Conservation (phyloP, 2,113 vertebrate genomes). For the Rutilus rutilus region DNA sequence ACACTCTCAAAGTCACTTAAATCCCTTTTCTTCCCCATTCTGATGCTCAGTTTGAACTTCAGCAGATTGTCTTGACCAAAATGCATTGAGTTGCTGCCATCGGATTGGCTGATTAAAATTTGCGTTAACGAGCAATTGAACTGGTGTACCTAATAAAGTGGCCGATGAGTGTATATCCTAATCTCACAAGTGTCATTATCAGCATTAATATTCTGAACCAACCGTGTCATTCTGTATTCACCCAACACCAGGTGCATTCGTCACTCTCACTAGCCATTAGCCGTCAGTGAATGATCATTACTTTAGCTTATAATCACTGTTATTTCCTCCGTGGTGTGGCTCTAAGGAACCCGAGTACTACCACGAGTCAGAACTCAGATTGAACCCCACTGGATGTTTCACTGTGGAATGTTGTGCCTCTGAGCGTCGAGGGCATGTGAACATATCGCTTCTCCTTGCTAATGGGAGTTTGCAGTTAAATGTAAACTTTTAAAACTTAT, state of each 20-base stretch:
- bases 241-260: background rate
- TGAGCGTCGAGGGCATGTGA: background rate
- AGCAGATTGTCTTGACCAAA: too few species aligned
- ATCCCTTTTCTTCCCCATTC: too few species aligned
- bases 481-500: background rate
- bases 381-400: conserved; percentile 3
- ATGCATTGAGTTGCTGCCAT: too few species aligned
- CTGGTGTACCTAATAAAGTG: too few species aligned
- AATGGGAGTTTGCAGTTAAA: background rate
- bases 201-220: background rate
- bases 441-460: background rate
- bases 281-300: conserved; percentile 20
- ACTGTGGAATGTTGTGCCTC: conserved; percentile 10
- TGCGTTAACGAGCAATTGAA: too few species aligned
- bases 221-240: conserved; percentile 19
- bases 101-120: too few species aligned
- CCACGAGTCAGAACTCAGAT: background rate
- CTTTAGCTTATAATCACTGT: conserved; percentile 20
- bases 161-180: background rate
- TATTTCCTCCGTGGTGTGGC: background rate
- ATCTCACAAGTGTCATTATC: background rate
- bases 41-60: too few species aligned
- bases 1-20: too few species aligned
- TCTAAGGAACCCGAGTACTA: background rate
- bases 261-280: conserved; percentile 30